Conservation (phyloP, 2,113 vertebrate genomes). For the Aviceda subcristata region DNA sequence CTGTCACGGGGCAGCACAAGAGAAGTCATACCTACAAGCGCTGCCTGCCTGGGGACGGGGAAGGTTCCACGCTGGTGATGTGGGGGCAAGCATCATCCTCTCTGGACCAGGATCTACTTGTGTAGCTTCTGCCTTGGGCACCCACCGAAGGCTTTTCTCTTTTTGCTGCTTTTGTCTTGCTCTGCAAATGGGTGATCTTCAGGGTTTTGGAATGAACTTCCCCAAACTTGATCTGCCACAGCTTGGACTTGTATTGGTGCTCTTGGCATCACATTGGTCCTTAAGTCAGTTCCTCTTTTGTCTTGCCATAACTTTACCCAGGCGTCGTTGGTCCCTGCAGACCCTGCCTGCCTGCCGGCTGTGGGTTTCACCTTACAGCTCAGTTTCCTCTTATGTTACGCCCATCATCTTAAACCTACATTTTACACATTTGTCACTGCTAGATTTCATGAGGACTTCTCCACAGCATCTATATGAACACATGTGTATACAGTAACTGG, state of each 20-base stretch:
- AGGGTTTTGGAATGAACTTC: not conserved
- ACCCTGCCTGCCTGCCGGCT: not conserved
- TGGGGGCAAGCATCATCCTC: not conserved
- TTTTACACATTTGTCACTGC: not conserved
- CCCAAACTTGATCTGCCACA: not conserved
- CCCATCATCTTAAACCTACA: not conserved
- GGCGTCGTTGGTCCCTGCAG: rapidly evolving
- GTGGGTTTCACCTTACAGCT: not conserved
- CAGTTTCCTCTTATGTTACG: not conserved
- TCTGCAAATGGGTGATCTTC: not conserved
- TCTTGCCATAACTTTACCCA: not conserved
- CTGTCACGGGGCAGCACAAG: not conserved
- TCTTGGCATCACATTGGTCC: not conserved
- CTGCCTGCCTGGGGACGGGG: not conserved
- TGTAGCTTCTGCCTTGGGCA: not conserved
- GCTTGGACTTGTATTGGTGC: not conserved
- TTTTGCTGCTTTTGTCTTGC: not conserved
- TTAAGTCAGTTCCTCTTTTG: not conserved
- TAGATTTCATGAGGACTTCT: not conserved
- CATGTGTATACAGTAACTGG: not conserved
- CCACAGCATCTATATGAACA: rapidly evolving
- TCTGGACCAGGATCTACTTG: not conserved
- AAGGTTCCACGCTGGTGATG: not conserved
- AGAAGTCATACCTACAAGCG: not conserved
- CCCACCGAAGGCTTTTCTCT: not conserved